These are phyloP conservation scores for Dendrocincla tyrannina DNA, from an alignment of 2,797 vertebrate genomes.

Conservation along the genomic window DNA sequence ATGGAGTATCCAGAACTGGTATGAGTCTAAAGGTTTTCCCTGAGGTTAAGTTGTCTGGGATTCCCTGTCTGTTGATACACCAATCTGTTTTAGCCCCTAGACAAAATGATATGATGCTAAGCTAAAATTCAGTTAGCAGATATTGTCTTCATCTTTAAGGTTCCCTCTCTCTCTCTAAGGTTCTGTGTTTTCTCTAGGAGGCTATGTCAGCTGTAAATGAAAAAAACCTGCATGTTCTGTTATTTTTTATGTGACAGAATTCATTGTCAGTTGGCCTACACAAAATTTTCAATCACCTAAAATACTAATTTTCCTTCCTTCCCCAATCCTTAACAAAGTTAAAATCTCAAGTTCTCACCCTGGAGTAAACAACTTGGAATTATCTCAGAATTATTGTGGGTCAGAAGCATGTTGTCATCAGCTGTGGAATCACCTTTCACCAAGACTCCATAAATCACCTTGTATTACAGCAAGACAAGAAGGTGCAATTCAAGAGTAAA, in stretches of 20 bases:
- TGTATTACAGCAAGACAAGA: neutral
- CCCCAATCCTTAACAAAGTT: neutral
- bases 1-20: neutral
- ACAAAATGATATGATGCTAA: neutral
- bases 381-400: neutral
- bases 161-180: neutral
- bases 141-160: neutral
- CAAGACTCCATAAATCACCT: neutral
- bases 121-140: neutral
- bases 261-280: neutral
- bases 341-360: neutral
- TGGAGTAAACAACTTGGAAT: neutral
- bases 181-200: neutral
- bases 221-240: neutral
- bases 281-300: neutral
- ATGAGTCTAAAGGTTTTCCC: neutral
- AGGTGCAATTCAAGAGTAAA: neutral
- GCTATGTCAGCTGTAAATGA: neutral
- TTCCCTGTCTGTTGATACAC: neutral
- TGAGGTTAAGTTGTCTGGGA: neutral
- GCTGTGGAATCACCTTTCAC: neutral
- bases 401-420: neutral
- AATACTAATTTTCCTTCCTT: neutral
- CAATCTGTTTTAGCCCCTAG: neutral
- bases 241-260: neutral